phyloP scores from a whole-genome alignment of 2,888 invertebrate species.

The Machimus atricapillus region DNA sequence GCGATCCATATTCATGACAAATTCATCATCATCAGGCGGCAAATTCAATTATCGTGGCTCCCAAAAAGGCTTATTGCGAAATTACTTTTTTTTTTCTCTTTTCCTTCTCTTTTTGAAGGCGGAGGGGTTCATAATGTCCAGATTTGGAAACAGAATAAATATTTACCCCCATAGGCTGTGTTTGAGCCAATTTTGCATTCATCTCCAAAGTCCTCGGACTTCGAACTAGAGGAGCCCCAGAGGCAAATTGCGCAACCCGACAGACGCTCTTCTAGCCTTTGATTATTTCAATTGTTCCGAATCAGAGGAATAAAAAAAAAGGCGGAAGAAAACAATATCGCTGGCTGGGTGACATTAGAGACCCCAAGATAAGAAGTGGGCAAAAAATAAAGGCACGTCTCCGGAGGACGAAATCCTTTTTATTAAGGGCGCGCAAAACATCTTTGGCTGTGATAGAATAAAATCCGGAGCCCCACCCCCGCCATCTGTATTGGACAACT shows the following conservation, averaged over 20 bases:
- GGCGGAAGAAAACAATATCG: background rate
- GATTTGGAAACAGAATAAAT: slow-evolving; percentile 8
- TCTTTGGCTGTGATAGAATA: background rate
- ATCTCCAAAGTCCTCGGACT: background rate
- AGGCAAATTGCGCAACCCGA: background rate
- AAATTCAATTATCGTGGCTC: slow-evolving; percentile 6
- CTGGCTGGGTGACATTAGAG: background rate
- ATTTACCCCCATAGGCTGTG: background rate
- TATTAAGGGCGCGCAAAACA: slow-evolving; percentile 12
- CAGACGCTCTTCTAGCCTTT: background rate
- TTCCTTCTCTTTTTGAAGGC: background rate
- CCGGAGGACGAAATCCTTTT: slow-evolving; percentile 2
- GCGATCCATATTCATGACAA: background rate
- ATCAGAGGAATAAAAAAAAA: slow-evolving; percentile 8
- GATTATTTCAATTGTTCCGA: slow-evolving; percentile 1
- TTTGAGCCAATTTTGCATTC: slow-evolving; percentile 25
- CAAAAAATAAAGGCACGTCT: slow-evolving; percentile 29
- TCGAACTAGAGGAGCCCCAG: background rate
- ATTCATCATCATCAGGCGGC: slow-evolving; percentile 13
- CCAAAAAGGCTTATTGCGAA: background rate
- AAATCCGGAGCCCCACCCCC: background rate
- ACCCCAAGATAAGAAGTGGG: background rate
- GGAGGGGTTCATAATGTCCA: background rate
- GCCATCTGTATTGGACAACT: background rate
- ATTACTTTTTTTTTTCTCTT: background rate